These are phyloP conservation scores for Willisornis vidua DNA, from an alignment of 2,113 vertebrate genomes.

Conservation along the genomic window DNA sequence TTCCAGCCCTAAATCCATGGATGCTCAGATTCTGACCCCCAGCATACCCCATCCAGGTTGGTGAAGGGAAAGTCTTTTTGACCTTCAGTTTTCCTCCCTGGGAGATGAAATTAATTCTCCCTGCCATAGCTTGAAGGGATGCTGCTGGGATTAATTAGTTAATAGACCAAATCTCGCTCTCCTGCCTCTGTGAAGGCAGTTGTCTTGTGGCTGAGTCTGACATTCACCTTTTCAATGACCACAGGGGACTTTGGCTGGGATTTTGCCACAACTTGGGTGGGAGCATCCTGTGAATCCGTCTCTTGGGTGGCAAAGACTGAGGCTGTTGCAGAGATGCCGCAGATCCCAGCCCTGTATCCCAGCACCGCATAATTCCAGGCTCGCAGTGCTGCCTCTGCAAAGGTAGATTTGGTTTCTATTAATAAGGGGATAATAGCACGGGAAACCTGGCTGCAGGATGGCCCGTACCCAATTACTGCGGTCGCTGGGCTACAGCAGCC, in stretches of 20 bases:
- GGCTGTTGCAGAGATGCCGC: neutral
- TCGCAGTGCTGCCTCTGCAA: neutral
- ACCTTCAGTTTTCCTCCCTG: neutral
- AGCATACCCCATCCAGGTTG: fast-evolving
- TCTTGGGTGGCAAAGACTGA: neutral
- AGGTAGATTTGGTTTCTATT: constrained; percentile 64
- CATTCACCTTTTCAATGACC: neutral
- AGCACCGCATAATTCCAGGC: constrained; percentile 14
- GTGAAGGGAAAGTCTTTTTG: neutral
- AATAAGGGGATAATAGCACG: constrained; percentile 49
- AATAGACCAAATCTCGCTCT: neutral
- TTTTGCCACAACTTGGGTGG: neutral
- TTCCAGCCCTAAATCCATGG: neutral
- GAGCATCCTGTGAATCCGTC: neutral
- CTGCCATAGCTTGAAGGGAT: neutral
- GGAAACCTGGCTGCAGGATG: constrained; percentile 47
- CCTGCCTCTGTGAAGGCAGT: fast-evolving
- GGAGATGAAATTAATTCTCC: neutral
- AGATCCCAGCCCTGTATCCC: neutral
- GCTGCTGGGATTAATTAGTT: constrained; percentile 4
- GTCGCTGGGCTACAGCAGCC: constrained; percentile 23
- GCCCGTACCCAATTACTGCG: constrained; percentile 9
- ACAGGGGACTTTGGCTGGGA: neutral
- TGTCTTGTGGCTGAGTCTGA: fast-evolving
- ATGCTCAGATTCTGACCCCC: fast-evolving